Evolutionary conservation across 2,797 vertebrate species (phyloP).

Genomic region (Platyrinchus mystaceus): DNA sequence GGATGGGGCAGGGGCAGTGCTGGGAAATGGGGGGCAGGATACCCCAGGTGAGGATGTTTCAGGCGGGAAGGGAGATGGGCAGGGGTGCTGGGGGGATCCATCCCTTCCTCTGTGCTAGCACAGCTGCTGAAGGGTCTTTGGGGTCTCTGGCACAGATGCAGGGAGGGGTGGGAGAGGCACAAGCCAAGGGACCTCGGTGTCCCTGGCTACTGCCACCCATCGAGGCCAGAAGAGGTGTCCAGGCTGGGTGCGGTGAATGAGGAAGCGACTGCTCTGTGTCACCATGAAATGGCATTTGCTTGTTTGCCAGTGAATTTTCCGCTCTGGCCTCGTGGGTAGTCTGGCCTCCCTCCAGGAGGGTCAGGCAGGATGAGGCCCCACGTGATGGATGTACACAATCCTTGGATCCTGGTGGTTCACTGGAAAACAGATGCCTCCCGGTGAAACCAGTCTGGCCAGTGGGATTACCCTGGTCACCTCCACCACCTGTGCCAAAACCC

Average conservation of each 20-base stretch:
- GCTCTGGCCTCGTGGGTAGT: fast-evolving
- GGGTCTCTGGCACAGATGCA: background rate
- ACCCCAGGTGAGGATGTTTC: background rate
- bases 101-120: background rate
- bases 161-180: background rate
- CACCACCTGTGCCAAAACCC: background rate
- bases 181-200: background rate
- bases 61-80: background rate
- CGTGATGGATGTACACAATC: background rate
- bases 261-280: background rate
- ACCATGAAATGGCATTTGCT: background rate
- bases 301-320: background rate
- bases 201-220: fast-evolving
- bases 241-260: background rate
- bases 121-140: background rate
- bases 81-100: background rate
- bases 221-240: background rate
- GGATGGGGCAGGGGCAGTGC: background rate
- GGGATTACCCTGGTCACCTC: background rate
- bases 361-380: background rate
- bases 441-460: background rate
- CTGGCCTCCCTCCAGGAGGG: background rate
- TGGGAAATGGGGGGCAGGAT: background rate
- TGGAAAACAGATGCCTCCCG: fast-evolving
- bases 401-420: background rate